phyloP scores from a whole-genome alignment of 2,797 vertebrate species.

The Lophius americanus region DNA sequence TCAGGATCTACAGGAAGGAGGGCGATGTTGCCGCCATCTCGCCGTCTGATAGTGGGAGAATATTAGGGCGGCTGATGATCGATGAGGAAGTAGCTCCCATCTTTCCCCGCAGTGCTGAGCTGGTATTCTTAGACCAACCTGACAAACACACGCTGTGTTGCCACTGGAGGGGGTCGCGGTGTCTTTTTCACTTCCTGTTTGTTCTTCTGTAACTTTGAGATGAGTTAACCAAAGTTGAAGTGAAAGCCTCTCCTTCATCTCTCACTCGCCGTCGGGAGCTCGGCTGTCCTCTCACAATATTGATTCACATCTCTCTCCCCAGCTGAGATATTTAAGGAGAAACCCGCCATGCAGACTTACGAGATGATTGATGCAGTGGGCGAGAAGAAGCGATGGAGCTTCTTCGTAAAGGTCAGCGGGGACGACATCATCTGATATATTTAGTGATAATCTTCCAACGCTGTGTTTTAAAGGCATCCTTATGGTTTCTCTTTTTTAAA shows the following conservation, averaged over 20 bases:
- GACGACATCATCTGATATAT: background rate
- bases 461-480: no score
- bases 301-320: conserved; percentile 41
- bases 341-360: background rate
- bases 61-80: conserved; percentile 41
- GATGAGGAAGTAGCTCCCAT: conserved; percentile 47
- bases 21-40: conserved; percentile 11
- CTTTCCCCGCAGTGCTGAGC: conserved; percentile 24
- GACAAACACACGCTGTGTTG: conserved; percentile 7
- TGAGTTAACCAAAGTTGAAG: conserved; percentile 55
- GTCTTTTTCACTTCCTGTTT: conserved; percentile 33
- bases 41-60: conserved; percentile 39
- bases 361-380: conserved; percentile 43
- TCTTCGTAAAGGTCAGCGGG: conserved; percentile 19
- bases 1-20: background rate
- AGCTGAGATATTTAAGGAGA: conserved; percentile 26
- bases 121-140: conserved; percentile 62
- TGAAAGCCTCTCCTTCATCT: conserved; percentile 21
- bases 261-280: conserved; percentile 41
- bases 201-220: conserved; percentile 53
- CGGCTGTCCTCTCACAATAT: conserved; percentile 27
- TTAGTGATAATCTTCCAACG: no score
- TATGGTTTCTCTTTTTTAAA: no score
- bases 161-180: conserved; percentile 31
- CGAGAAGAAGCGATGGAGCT: conserved; percentile 4